Evolutionary conservation across 1,140 invertebrate species (phyloP).

Genomic region (Gryllus bimaculatus): DNA sequence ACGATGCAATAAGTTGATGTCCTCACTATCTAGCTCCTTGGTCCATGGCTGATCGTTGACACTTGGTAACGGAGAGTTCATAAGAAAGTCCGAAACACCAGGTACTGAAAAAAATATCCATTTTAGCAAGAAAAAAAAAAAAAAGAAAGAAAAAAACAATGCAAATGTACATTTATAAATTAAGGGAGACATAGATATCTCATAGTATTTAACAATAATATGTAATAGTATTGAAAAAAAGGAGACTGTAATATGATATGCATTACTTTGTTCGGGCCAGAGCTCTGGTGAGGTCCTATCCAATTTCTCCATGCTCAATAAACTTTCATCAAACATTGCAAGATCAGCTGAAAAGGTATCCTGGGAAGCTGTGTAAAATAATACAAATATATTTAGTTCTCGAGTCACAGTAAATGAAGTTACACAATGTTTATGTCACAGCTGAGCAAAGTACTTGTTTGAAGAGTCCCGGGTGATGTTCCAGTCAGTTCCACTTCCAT

Average conservation of each 20-base stretch:
- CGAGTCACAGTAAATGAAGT: neutral
- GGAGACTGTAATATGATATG: constrained; percentile 6
- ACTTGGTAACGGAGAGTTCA: constrained; percentile 38
- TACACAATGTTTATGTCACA: neutral
- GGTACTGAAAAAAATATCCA: constrained; percentile 47
- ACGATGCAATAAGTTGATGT: constrained; percentile 64
- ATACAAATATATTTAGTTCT: neutral
- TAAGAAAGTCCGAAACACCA: constrained; percentile 60
- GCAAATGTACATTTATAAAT: too few relatives aligned
- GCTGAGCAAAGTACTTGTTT: neutral
- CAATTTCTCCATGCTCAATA: constrained; percentile 77
- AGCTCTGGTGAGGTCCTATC: constrained; percentile 83
- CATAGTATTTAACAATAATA: too few relatives aligned
- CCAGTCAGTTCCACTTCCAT: neutral
- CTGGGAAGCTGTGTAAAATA: neutral
- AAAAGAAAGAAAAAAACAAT: too few relatives aligned
- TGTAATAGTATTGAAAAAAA: too few relatives aligned
- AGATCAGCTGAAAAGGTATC: neutral
- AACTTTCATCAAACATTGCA: constrained; percentile 46
- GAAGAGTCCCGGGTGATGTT: neutral
- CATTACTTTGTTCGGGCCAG: constrained; percentile 88
- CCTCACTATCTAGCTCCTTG: constrained; percentile 48
- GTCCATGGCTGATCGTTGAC: constrained; percentile 44
- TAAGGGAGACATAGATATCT: too few relatives aligned
- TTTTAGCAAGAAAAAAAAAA: too few relatives aligned